Evolutionary conservation across 2,888 invertebrate species (phyloP).

Genomic region (Lydus trimaculatus): DNA sequence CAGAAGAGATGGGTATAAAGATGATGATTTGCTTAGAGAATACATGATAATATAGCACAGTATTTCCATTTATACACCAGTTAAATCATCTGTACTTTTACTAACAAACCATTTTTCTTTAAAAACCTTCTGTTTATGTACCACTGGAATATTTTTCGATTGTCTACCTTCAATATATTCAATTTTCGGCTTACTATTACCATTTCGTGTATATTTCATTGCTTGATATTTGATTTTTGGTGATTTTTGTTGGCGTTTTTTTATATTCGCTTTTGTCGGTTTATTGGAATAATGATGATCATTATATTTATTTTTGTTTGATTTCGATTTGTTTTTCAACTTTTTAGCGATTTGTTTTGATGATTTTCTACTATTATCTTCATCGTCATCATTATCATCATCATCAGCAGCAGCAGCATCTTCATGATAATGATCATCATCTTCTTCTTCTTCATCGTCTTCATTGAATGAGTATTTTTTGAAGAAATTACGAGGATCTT

Average conservation of each 20-base stretch:
- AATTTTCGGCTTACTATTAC: slow-evolving; percentile 27
- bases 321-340: slow-evolving; percentile 26
- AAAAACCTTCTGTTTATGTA: slow-evolving; percentile 47
- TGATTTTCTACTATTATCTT: slow-evolving; percentile 40
- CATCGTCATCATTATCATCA: slow-evolving; percentile 39
- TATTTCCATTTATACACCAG: background rate
- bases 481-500: slow-evolving; percentile 23
- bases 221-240: slow-evolving; percentile 32
- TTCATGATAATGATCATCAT: slow-evolving; percentile 21
- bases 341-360: slow-evolving; percentile 34
- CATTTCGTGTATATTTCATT: slow-evolving; percentile 27
- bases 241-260: slow-evolving; percentile 35
- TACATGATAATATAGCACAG: slow-evolving; percentile 10
- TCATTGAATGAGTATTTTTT: slow-evolving; percentile 36
- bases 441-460: slow-evolving; percentile 32
- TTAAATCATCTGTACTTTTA: slow-evolving; percentile 36
- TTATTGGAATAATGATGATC: slow-evolving; percentile 10
- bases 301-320: background rate
- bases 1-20: background rate
- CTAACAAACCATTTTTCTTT: slow-evolving; percentile 49
- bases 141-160: slow-evolving; percentile 46
- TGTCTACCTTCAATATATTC: slow-evolving; percentile 43
- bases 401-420: slow-evolving; percentile 36
- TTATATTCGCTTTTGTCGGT: slow-evolving; percentile 29
- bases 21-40: background rate